phyloP scores from a whole-genome alignment of 2,888 invertebrate genomes.

The Coleophora flavipennella region DNA sequence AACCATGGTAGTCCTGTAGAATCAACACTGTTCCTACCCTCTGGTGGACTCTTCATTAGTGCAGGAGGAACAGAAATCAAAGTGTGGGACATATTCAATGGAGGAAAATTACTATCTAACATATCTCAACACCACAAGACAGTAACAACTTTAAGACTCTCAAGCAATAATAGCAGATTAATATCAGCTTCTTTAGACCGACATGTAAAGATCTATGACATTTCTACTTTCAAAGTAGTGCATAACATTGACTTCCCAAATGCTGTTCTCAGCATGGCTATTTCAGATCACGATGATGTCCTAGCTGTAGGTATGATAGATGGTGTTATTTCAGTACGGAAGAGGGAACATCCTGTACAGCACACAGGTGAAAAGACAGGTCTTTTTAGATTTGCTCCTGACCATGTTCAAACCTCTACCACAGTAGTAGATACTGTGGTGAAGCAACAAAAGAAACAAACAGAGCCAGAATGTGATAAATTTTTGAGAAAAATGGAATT shows the following conservation, averaged over 20 bases:
- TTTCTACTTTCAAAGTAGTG: conserved; percentile 87
- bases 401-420: conserved; percentile 34
- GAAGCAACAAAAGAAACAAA: conserved; percentile 40
- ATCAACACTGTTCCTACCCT: conserved; percentile 88
- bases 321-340: conserved; percentile 89
- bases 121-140: conserved; percentile 97
- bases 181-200: conserved; percentile 93
- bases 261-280: conserved; percentile 88
- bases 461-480: conserved; percentile 76
- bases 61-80: conserved; percentile 93
- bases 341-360: conserved; percentile 75
- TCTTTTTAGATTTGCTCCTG: conserved; percentile 67
- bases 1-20: conserved; percentile 94
- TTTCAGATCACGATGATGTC: conserved; percentile 83
- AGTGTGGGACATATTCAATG: conserved; percentile 94
- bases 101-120: conserved; percentile 86
- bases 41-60: conserved; percentile 91
- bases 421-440: conserved; percentile 66
- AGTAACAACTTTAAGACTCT: conserved; percentile 88
- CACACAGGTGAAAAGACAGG: conserved; percentile 43
- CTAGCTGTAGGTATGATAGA: conserved; percentile 94
- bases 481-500: conserved; percentile 86
- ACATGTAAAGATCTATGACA: conserved; percentile 94
- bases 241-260: conserved; percentile 93
- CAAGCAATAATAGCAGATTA: conserved; percentile 85